Percentiles rank a stretch among this genome's conserved stretches.
phyloP scores from a whole-genome alignment of 1,140 invertebrate genomes.

The Diabrotica undecimpunctata region DNA sequence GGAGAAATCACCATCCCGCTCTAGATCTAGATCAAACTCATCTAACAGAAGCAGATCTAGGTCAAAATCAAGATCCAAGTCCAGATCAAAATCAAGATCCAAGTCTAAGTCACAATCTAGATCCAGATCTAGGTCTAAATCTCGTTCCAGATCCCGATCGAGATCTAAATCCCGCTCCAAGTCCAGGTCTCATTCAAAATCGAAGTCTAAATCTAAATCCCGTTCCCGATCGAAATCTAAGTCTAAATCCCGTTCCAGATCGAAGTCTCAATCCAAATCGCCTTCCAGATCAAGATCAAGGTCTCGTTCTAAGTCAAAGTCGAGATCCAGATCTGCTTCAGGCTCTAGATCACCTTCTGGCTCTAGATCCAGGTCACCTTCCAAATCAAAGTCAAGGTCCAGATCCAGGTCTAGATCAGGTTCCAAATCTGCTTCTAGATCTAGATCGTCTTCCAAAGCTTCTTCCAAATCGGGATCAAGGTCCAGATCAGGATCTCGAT shows the following conservation, averaged over 20 bases:
- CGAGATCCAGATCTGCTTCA: slow-evolving; percentile 34
- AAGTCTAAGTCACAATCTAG: slow-evolving; percentile 40
- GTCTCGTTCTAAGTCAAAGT: slow-evolving; percentile 34
- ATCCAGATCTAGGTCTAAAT: slow-evolving; percentile 42
- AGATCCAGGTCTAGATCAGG: slow-evolving; percentile 42
- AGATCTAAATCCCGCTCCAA: slow-evolving; percentile 37
- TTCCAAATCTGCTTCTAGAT: slow-evolving; percentile 41
- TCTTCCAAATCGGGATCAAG: slow-evolving; percentile 42
- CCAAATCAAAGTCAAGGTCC: slow-evolving; percentile 43
- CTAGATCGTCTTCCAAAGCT: slow-evolving; percentile 41
- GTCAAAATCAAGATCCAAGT: slow-evolving; percentile 35
- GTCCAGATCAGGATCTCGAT: slow-evolving; percentile 28
- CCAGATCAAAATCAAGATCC: slow-evolving; percentile 34
- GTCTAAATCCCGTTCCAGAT: slow-evolving; percentile 8
- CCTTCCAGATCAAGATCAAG: slow-evolving; percentile 33
- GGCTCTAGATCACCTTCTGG: slow-evolving; percentile 38
- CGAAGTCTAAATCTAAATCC: slow-evolving; percentile 26
- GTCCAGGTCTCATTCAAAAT: slow-evolving; percentile 40
- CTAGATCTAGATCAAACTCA: slow-evolving; percentile 40
- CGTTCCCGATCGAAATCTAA: background rate
- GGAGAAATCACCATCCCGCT: slow-evolving; percentile 31
- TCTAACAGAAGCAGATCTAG: slow-evolving; percentile 33
- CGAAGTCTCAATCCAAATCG: slow-evolving; percentile 34
- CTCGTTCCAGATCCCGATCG: slow-evolving; percentile 43
- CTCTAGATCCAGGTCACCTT: slow-evolving; percentile 42